Percentiles rank a stretch among this genome's conserved stretches.
Evolutionary conservation across 2,888 invertebrate species (phyloP).

Genomic region (Arenicola marina): DNA sequence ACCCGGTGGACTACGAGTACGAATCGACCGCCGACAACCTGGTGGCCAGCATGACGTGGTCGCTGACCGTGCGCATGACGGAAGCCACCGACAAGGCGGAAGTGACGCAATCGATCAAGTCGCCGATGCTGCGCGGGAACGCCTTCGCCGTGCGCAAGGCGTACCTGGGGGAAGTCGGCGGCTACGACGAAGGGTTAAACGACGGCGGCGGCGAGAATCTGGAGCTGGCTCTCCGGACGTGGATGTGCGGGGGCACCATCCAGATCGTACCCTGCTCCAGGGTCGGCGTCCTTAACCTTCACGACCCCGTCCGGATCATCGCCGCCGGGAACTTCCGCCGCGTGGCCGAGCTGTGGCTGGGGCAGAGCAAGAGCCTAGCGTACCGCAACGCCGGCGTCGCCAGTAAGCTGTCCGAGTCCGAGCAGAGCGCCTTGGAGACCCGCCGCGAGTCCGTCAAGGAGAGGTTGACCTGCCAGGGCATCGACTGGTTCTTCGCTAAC

Average conservation of each 20-base stretch:
- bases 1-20: slow-evolving; percentile 33
- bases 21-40: slow-evolving; percentile 10
- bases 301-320: slow-evolving; percentile 30
- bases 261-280: slow-evolving; percentile 32
- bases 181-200: slow-evolving; percentile 14
- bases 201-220: slow-evolving; percentile 20
- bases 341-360: slow-evolving; percentile 31
- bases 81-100: background rate
- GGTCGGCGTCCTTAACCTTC: slow-evolving; percentile 32
- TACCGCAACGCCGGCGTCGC: slow-evolving; percentile 15
- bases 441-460: background rate
- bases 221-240: slow-evolving; percentile 18
- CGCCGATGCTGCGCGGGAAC: slow-evolving; percentile 20
- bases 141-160: slow-evolving; percentile 18
- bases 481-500: slow-evolving; percentile 31
- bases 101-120: background rate
- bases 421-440: background rate
- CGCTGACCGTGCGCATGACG: slow-evolving; percentile 23
- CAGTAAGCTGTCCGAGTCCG: background rate
- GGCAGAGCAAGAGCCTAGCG: slow-evolving; percentile 14
- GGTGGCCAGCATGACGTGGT: slow-evolving; percentile 28
- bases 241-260: slow-evolving; percentile 25
- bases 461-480: slow-evolving; percentile 12
- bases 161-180: slow-evolving; percentile 11
- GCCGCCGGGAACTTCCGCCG: slow-evolving; percentile 20